A percentile compares a stretch with the other conserved stretches of the same genome.
phyloP scores from a whole-genome alignment of 1,140 invertebrate genomes.

The Heliconius nattereri region DNA sequence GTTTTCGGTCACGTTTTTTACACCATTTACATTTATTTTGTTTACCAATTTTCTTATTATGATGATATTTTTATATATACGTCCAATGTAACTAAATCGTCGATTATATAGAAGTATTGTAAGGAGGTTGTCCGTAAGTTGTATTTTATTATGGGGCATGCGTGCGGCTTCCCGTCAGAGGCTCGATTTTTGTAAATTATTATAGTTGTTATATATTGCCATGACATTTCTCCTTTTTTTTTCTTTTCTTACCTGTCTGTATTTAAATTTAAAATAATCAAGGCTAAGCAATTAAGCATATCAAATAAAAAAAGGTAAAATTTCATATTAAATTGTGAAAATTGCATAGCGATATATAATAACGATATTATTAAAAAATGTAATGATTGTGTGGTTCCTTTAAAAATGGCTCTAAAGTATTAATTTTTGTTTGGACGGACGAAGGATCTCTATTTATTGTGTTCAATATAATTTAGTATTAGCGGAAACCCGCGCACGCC shows the following conservation, averaged over 20 bases:
- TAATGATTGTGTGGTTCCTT: conserved; percentile 18
- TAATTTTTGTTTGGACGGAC: not conserved
- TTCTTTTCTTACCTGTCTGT: not conserved
- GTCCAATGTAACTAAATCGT: conserved; percentile 15
- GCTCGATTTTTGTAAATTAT: conserved; percentile 25
- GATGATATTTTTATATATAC: conserved; percentile 6
- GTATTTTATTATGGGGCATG: conserved; percentile 32
- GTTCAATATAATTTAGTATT: conserved; percentile 41
- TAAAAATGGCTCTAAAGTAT: conserved; percentile 26
- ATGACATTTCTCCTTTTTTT: not conserved
- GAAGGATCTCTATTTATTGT: conserved; percentile 47
- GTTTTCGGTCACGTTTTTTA: not conserved
- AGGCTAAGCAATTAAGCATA: not conserved
- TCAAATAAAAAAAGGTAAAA: not conserved
- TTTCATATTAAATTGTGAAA: not conserved
- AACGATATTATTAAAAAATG: not conserved
- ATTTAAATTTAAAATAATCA: not conserved
- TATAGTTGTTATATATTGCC: not conserved
- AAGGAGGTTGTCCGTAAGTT: conserved; percentile 15
- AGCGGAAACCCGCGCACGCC: conserved; percentile 44
- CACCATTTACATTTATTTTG: not conserved
- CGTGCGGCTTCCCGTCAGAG: conserved; percentile 31
- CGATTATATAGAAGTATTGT: conserved; percentile 18
- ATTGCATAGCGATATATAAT: conserved; percentile 11
- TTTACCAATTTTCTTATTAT: not conserved